phyloP scores from a whole-genome alignment of 2,888 invertebrate species.

The Pachliopta kotzebuea region DNA sequence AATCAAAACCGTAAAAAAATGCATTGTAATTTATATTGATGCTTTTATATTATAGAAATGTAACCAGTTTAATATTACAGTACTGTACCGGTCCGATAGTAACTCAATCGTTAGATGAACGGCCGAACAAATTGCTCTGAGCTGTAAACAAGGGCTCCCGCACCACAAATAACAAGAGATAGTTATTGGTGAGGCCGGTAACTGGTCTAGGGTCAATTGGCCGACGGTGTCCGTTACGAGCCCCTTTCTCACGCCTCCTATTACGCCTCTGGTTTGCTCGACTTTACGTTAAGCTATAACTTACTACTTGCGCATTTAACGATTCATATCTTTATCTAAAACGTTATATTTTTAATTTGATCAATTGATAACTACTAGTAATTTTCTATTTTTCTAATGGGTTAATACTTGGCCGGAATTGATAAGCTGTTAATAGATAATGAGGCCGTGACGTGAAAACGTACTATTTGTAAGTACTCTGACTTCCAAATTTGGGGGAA shows the following conservation, averaged over 20 bases:
- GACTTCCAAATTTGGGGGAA: too few relatives aligned
- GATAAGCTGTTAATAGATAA: too few relatives aligned
- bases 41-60: not conserved
- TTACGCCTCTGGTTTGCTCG: slow-evolving; percentile 27
- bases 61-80: not conserved
- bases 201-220: slow-evolving; percentile 42
- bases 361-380: too few relatives aligned
- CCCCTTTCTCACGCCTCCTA: slow-evolving; percentile 44
- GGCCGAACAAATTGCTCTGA: slow-evolving; percentile 18
- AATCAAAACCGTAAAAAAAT: too few relatives aligned
- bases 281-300: not conserved
- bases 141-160: slow-evolving; percentile 19
- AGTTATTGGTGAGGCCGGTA: slow-evolving; percentile 35
- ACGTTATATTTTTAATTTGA: too few relatives aligned
- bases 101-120: slow-evolving; percentile 7
- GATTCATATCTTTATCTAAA: too few relatives aligned
- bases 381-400: too few relatives aligned
- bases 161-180: slow-evolving; percentile 22
- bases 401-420: too few relatives aligned
- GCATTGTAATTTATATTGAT: too few relatives aligned
- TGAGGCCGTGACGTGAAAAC: too few relatives aligned
- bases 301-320: not conserved
- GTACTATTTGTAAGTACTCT: too few relatives aligned
- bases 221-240: slow-evolving; percentile 37
- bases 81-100: not conserved